Base-by-base conservation (phyloP, 2,113 vertebrate species). In the Sphaerodactylus townsendi region DNA sequence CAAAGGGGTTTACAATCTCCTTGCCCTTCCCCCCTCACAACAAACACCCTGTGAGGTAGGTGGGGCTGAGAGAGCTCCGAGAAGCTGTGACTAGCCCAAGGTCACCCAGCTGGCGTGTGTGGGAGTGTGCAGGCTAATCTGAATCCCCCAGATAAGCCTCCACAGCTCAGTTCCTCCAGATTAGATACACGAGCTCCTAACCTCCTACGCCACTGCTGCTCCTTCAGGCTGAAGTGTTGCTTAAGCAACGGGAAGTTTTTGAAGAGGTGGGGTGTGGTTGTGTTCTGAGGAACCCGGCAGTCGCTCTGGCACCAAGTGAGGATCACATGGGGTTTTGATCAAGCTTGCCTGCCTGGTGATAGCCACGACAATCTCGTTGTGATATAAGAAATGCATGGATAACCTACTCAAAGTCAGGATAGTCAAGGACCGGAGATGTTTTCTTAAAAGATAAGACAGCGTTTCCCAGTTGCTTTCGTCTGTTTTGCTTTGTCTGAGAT, bases 281-380 rank as follows among this genome's bases (percentile, higher is more conserved):
- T 86, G 76, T 91, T 92, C 88, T 80, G 59, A 75, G 80, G 90
- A 83, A 77, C 88, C 89, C 79, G 88, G 85, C n/a, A 93, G 89
- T 77, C 86, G 83, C 84, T 50, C 79, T 82, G 79, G 87, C 90
- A 90, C 89, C 88, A 92, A 86, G 85, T 93, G 87, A 91, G 90
- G 87, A 94, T 87, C 88, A 86, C 89, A 1, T 80, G 53, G 79
- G 87, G 62, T 72, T 75, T 83, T 94, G 92, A 95, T 93, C 92
- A 84, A 89, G 87, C 85, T 85, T 84, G 84, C 76, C 77, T 91
- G 90, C 90, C 92, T 91, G 84, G 41, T 87, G 75, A 84, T 86
- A 93, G 91, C 75, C 1, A 0, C 82, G 93, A 85, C 90, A 93
- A 95, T 93, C 92, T 93, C 87, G 93, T 94, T 93, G 90, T 90